Evolutionary conservation across 2,888 invertebrate species (phyloP).

Genomic region (Nebria brevicollis): DNA sequence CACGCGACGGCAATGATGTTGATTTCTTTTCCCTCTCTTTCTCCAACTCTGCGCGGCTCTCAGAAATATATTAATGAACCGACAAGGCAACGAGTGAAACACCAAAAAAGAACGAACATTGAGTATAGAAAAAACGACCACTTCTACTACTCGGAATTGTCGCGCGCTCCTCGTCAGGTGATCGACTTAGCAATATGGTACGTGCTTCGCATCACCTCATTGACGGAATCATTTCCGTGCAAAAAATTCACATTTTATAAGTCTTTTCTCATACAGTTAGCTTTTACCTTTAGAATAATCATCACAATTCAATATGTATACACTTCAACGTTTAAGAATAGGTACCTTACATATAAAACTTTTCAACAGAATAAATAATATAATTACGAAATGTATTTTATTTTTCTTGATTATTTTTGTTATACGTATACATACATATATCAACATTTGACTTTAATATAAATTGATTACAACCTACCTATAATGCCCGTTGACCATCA

Average conservation of each 20-base stretch:
- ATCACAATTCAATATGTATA: not conserved
- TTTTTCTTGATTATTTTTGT: too few relatives aligned
- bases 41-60: slow-evolving; percentile 18
- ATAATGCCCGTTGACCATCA: not conserved
- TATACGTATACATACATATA: too few relatives aligned
- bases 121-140: not conserved
- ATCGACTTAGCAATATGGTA: slow-evolving; percentile 2
- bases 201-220: not conserved
- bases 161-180: slow-evolving; percentile 15
- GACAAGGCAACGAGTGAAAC: slow-evolving; percentile 7
- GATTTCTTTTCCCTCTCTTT: not conserved
- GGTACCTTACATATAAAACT: not conserved
- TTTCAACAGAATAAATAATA: too few relatives aligned
- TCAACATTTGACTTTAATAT: too few relatives aligned
- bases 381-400: too few relatives aligned
- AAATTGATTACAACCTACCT: too few relatives aligned
- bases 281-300: not conserved
- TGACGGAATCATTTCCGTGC: slow-evolving; percentile 7
- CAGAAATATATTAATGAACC: slow-evolving; percentile 35
- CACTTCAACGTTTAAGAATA: not conserved
- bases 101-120: slow-evolving; percentile 4
- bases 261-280: not conserved
- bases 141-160: slow-evolving; percentile 21
- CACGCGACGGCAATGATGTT: slow-evolving; percentile 21
- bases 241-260: slow-evolving; percentile 2